phyloP scores from a whole-genome alignment of 2,113 vertebrate genomes.

The Cepphus grylle region DNA sequence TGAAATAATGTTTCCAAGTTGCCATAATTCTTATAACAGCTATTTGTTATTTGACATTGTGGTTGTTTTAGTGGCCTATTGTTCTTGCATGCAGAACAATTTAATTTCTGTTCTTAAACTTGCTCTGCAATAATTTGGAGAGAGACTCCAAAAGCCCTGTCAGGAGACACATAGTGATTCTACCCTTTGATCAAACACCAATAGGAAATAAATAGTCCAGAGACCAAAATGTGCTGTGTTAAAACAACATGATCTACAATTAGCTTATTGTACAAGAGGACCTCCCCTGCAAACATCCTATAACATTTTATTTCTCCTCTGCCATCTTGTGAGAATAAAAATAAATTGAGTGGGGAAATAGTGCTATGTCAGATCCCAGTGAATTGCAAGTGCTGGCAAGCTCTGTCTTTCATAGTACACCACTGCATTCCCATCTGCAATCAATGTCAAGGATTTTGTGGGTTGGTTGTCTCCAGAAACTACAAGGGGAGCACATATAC shows the following conservation, averaged over 20 bases:
- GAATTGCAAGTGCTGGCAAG: not conserved
- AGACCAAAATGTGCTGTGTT: not conserved
- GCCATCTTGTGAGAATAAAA: not conserved
- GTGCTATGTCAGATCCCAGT: not conserved
- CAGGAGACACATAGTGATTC: not conserved
- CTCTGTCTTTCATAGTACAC: not conserved
- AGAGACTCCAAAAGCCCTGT: not conserved
- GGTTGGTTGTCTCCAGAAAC: not conserved
- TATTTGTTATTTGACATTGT: not conserved
- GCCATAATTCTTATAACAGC: not conserved
- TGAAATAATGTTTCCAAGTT: not conserved
- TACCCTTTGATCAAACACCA: not conserved
- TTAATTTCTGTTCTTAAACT: not conserved
- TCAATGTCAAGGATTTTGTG: not conserved
- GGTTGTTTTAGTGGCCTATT: not conserved
- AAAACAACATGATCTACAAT: not conserved
- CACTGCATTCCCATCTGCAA: not conserved
- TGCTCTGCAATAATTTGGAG: not conserved
- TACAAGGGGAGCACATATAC: not conserved
- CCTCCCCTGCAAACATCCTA: not conserved
- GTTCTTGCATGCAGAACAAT: not conserved
- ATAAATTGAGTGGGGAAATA: not conserved
- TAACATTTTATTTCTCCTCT: not conserved
- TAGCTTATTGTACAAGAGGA: not conserved
- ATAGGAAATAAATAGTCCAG: not conserved